Evolutionary conservation across 2,888 invertebrate species (phyloP).

Genomic region (Drosophila pseudotakahashii): DNA sequence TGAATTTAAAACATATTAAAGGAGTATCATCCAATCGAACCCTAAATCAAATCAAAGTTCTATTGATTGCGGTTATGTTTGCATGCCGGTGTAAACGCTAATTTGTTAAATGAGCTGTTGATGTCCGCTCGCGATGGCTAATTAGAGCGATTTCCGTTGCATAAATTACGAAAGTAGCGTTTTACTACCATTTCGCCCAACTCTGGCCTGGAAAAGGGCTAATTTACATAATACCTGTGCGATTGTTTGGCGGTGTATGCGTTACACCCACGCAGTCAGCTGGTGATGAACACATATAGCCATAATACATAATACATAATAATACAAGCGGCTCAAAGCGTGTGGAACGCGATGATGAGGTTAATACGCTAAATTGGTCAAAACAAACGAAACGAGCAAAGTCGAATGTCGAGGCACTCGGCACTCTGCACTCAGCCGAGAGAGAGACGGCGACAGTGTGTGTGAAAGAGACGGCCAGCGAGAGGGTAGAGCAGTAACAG

Average conservation of each 20-base stretch:
- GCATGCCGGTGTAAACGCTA: slow-evolving; percentile 54
- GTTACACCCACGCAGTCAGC: slow-evolving; percentile 49
- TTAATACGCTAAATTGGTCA: slow-evolving; percentile 77
- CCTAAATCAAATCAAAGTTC: slow-evolving; percentile 3
- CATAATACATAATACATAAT: slow-evolving; percentile 40
- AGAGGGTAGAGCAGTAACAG: slow-evolving; percentile 26
- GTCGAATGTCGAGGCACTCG: slow-evolving; percentile 23
- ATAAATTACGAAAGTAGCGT: slow-evolving; percentile 59
- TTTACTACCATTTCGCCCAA: not conserved
- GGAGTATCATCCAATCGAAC: slow-evolving; percentile 15
- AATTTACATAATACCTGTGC: slow-evolving; percentile 37
- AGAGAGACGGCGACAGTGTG: slow-evolving; percentile 17
- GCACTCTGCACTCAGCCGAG: not conserved
- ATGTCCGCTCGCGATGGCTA: slow-evolving; percentile 58
- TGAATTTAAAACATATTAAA: no score
- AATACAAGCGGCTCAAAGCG: slow-evolving; percentile 41
- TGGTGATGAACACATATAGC: slow-evolving; percentile 32
- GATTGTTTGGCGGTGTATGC: no score
- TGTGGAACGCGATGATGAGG: slow-evolving; percentile 63
- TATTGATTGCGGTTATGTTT: slow-evolving; percentile 32
- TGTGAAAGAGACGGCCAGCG: slow-evolving; percentile 19
- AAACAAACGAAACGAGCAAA: slow-evolving; percentile 59
- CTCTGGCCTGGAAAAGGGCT: slow-evolving; percentile 26
- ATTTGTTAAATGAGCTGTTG: slow-evolving; percentile 76
- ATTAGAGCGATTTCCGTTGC: slow-evolving; percentile 69